phyloP scores from a whole-genome alignment of 2,113 vertebrate genomes.

The Heterotilapia buettikoferi region DNA sequence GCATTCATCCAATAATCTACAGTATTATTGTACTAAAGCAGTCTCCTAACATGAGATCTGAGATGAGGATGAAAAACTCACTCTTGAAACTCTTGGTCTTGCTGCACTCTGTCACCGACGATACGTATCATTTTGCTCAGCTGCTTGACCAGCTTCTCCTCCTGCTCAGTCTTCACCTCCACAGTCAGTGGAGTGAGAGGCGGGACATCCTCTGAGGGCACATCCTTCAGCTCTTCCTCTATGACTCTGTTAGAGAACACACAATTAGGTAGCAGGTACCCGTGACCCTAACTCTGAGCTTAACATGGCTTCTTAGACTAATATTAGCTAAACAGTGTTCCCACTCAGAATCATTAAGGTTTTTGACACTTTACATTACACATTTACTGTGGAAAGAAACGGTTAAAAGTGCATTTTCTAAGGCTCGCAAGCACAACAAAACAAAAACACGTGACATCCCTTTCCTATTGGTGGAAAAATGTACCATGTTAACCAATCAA shows the following conservation, averaged over 20 bases:
- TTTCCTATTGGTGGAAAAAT: not conserved
- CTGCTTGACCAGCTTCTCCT: constrained; percentile 34
- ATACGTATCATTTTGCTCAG: constrained; percentile 29
- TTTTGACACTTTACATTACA: not conserved
- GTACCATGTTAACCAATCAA: not conserved
- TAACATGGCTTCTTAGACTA: not conserved
- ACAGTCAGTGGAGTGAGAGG: not conserved
- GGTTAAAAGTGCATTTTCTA: not conserved
- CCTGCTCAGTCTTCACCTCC: not conserved
- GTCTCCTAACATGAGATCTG: not conserved
- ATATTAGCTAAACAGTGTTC: not conserved
- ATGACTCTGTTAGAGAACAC: constrained; percentile 25
- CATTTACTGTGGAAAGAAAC: not conserved
- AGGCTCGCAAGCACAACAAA: not conserved
- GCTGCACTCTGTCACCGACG: constrained; percentile 21
- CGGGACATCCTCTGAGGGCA: not conserved
- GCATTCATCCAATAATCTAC: not conserved
- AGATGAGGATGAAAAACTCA: not conserved
- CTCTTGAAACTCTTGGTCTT: constrained; percentile 37
- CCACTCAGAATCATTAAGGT: not conserved
- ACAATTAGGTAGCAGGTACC: not conserved
- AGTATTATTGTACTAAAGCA: not conserved
- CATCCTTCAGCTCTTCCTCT: constrained; percentile 22
- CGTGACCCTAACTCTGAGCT: not conserved
- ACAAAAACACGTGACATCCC: not conserved